These are phyloP conservation scores for Scolopax bukidnonensis DNA, from an alignment of 2,797 vertebrate genomes.

Conservation along the genomic window DNA sequence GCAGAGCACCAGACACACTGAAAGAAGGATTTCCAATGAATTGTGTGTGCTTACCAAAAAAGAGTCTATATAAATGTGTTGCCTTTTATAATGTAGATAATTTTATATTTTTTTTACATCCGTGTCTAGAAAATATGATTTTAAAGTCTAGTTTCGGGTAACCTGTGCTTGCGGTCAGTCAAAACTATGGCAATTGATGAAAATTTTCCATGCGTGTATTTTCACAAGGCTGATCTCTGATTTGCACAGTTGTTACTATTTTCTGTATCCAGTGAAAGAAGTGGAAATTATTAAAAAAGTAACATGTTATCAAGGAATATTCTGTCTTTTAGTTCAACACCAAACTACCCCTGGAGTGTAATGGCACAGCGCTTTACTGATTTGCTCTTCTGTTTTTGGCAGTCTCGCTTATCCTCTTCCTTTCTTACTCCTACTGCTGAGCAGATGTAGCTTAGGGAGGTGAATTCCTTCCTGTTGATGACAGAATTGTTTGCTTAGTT, in stretches of 20 bases:
- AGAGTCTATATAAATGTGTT: not conserved
- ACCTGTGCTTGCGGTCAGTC: not conserved
- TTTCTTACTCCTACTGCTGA: not conserved
- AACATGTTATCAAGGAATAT: not conserved
- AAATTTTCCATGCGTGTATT: not conserved
- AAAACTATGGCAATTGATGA: not conserved
- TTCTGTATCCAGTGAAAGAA: not conserved
- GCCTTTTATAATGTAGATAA: not conserved
- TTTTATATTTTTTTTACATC: not conserved
- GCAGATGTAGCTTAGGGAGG: not conserved
- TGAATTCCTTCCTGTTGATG: constrained; percentile 24
- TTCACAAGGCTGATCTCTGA: not conserved
- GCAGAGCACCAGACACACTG: not conserved
- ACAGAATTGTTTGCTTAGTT: constrained; percentile 55
- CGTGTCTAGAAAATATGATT: not conserved
- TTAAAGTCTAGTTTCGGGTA: not conserved
- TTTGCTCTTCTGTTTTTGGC: not conserved
- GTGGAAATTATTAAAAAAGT: not conserved
- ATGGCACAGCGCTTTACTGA: not conserved
- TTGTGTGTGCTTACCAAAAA: not conserved
- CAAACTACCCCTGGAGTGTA: not conserved
- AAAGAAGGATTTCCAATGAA: not conserved
- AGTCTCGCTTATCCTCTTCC: not conserved
- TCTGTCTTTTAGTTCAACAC: not conserved
- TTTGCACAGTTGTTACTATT: not conserved